These are phyloP conservation scores for Dinomys branickii DNA, from an alignment of 2,113 vertebrate species.

Conservation along the genomic window DNA sequence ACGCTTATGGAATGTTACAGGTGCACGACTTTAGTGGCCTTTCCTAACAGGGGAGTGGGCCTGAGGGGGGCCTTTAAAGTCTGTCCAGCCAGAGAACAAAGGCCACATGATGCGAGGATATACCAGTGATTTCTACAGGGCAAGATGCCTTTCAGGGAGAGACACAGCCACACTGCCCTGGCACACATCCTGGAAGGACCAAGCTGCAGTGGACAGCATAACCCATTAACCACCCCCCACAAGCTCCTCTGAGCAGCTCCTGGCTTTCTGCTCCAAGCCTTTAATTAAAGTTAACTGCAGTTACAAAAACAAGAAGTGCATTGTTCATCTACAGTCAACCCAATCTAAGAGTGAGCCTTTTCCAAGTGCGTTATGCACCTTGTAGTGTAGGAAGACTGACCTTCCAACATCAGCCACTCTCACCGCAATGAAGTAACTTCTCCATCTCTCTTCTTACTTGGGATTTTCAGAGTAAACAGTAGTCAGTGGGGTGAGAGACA, in stretches of 20 bases:
- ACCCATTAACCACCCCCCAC: not conserved
- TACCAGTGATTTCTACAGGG: not conserved
- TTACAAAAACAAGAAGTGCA: not conserved
- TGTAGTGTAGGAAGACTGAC: not conserved
- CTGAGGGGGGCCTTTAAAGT: not conserved
- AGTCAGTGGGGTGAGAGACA: not conserved
- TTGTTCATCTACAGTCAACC: not conserved
- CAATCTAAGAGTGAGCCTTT: not conserved
- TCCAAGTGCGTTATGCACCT: not conserved
- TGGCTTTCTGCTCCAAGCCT: not conserved
- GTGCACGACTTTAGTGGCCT: not conserved
- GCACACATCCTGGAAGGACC: not conserved
- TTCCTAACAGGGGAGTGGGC: not conserved
- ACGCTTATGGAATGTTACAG: not conserved
- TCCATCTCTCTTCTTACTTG: not conserved
- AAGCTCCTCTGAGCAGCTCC: not conserved
- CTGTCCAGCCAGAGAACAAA: not conserved
- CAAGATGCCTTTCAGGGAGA: not conserved
- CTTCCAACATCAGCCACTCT: not conserved
- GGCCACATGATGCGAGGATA: not conserved
- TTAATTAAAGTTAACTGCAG: conserved; percentile 22
- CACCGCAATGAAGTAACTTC: not conserved
- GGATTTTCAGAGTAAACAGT: conserved; percentile 3
- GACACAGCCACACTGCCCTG: not conserved
- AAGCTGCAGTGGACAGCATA: not conserved